Percentiles rank a stretch among this genome's conserved stretches.
Conservation (phyloP, 2,888 invertebrate species). For the Pseudolycoriella hygida region DNA sequence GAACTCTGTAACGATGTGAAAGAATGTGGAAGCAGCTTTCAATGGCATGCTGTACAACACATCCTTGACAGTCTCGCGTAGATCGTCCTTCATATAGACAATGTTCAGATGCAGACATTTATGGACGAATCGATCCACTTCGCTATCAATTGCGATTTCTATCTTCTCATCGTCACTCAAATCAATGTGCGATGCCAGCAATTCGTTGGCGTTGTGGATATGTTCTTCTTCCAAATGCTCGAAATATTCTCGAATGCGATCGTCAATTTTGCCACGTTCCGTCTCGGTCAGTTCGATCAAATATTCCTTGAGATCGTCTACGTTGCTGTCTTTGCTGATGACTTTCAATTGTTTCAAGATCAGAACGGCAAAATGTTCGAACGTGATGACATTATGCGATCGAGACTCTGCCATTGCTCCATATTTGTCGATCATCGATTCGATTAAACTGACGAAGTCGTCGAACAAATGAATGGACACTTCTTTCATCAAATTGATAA, state of each 20-base stretch:
- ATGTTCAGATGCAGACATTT: neutral
- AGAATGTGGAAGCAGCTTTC: slow-evolving; percentile 1
- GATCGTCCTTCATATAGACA: neutral
- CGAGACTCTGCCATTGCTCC: neutral
- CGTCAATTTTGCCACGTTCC: neutral
- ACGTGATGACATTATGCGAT: neutral
- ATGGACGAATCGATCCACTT: neutral
- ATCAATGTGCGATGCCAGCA: neutral
- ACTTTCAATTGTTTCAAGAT: neutral
- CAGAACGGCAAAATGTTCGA: neutral
- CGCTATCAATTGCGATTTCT: slow-evolving; percentile 1
- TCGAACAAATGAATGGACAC: neutral
- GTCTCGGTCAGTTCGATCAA: neutral
- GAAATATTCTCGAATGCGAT: neutral
- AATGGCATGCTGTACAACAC: slow-evolving; percentile 1
- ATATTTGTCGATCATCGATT: neutral
- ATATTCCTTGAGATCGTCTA: neutral
- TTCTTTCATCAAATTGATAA: slow-evolving; percentile 2
- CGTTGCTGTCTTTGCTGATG: neutral
- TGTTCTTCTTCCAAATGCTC: neutral
- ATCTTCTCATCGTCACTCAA: neutral
- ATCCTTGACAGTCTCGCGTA: slow-evolving; percentile 3
- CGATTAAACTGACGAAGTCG: slow-evolving; percentile 2
- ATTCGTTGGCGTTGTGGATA: neutral
- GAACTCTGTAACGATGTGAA: slow-evolving; percentile 2